Evolutionary conservation across 2,888 invertebrate genomes (phyloP), one percentile per base, ranked within the genome.

Genomic region (Drosophila melanosoma): DNA sequence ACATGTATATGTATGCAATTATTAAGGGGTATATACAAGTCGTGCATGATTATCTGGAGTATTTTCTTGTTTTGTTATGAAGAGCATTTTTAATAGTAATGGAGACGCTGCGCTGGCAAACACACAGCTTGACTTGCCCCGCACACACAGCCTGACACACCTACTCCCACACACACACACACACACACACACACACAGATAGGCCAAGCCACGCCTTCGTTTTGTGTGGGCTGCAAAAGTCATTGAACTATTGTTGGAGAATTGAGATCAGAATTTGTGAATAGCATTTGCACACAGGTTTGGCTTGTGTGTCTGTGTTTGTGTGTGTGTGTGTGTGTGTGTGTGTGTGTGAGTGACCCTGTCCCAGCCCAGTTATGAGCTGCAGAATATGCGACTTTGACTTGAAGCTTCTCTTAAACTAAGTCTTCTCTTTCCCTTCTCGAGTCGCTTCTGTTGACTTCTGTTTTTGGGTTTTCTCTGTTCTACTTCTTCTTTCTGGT

Each of bases 221-320:
- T 45, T 54, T 53, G 11, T 59, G 11, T 38, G 36, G 17, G 23
- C 26, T 54, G 17, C 23, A 38, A 26, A 33, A 65, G 67, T 79
- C 77, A 68, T 52, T 65, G 77, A 79, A 80, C 77, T 80, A 45
- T 64, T 35, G 10, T 42, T 48, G 40, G 26, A 35, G 40, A 64
- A 64, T 71, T 36, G 52, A 62, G 72, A 68, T 80, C 67, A 78
- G 67, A 76, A 80, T 71, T 60, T 58, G 49, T 40, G 32, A 66
- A 53, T 36, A 52, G 48, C 67, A 38, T 26, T 52, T n/a, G 38
- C 5, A 33, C 20, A n/a, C 35, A 20, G 35, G 15, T 35, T 12
- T 20, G 45, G 53, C 15, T 3, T 35, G 48, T 20, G 11, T n/a
- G 42, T 38, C 3, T 17, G 38, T 12, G 11, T 52, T 1, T 51